Base-by-base conservation (phyloP, 2,797 vertebrate species). In the Sarcoramphus papa region DNA sequence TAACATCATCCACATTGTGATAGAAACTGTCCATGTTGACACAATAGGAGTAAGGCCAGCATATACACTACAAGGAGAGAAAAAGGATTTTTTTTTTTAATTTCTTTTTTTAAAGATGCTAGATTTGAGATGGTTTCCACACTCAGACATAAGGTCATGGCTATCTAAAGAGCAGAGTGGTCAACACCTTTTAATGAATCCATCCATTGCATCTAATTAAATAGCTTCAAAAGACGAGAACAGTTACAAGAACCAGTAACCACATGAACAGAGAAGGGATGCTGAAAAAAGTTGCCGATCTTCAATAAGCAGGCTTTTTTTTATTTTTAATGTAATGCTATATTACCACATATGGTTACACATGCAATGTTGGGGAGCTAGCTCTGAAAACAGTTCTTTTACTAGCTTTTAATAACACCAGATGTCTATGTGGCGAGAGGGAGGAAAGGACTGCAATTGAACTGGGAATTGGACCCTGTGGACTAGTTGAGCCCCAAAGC, bases 391-490 rank as follows among this genome's bases (percentile, higher is more conserved):
- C 63, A 91, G 79, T 90, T 88, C 84, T 96, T 97, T 97, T 97
- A 95, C 90, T 95, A 84, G 91, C 88, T 93, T 93, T 96, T 94
- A 97, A 97, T 97, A 92, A 94, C 92, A 92, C 90, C 97, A 97
- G 96, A 92, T 97, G 96, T 97, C 96, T 96, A 12, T 60, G 88
- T 93, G 91, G 95, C 0, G 5, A 96, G 78, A 81, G 77, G 62
- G 69, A 96, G 91, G 79, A 87, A 93, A 76, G 82, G 91, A 69
- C 91, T 92, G 86, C 84, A 89, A 22, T 93, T 1, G 19, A 79
- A 90, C 21, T 28, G 86, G 89, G 96, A 98, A 97, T 97, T 96
- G 94, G 96, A 84, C 97, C 88, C 97, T 90, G 77, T 94, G 94
- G 97, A 95, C 88, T 69, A 95, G 92, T 91, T 93, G 87, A 95